A percentile compares a stretch with the other conserved stretches of the same genome.
Conservation (phyloP, 1,140 invertebrate genomes). For the Panulirus ornatus region DNA sequence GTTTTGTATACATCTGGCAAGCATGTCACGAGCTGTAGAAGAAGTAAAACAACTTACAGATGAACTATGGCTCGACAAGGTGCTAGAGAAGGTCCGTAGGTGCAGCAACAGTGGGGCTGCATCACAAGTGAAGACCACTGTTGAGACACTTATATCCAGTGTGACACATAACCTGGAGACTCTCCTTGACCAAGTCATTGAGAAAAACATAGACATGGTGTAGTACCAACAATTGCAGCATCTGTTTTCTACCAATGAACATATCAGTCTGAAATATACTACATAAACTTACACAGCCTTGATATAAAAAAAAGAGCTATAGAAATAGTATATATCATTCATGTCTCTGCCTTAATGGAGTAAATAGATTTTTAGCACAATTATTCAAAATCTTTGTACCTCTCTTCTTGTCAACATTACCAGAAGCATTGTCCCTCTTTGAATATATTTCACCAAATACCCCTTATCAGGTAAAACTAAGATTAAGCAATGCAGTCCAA, state of each 20-base stretch:
- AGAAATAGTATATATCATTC: too few species aligned
- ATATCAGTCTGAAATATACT: too few species aligned
- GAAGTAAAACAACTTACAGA: background rate
- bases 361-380: too few species aligned
- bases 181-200: background rate
- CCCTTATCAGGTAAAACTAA: background rate
- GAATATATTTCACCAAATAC: background rate
- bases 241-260: too few species aligned
- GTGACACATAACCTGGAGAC: conserved; percentile 21
- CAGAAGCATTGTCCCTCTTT: too few species aligned
- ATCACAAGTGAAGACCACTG: background rate
- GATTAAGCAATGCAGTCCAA: conserved; percentile 9
- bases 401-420: too few species aligned
- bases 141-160: background rate
- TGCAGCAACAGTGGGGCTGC: background rate
- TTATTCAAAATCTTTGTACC: too few species aligned
- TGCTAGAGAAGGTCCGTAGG: background rate
- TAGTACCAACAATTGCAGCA: too few species aligned
- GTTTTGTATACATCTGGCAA: background rate
- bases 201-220: too few species aligned
- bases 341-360: too few species aligned
- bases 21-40: background rate
- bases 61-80: background rate
- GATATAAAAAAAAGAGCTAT: too few species aligned
- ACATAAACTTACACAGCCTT: too few species aligned